Base-by-base conservation (phyloP, 2,888 invertebrate genomes). In the Harpalus rubripes region DNA sequence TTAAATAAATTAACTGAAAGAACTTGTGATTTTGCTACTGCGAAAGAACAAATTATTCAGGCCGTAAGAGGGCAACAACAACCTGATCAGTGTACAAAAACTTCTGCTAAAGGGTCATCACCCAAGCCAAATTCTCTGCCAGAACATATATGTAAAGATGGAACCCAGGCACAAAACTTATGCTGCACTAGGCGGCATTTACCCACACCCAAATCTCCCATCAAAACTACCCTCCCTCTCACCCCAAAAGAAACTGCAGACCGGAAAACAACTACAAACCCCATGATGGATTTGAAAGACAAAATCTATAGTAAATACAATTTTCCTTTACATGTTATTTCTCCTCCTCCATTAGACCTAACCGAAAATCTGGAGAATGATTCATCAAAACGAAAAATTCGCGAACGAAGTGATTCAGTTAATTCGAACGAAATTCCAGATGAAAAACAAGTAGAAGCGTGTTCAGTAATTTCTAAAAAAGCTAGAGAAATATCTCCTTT, bases 401-500 rank as follows among this genome's bases (percentile, higher is more conserved):
- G 84, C 12, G 52, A 63, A 44, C 52, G 79, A 52, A 85, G 68
- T 16, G 84, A 85, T 8, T 85, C 84, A 1, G 84, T 63, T 32
- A 65, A 59, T 41, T 68, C 59, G 5, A 84, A 84, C 15, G 80
- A 85, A 52, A 26, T 41, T 39, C 39, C 68, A 39, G 39, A 15
- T 5, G 79, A 84, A n/a, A 61, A 76, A 44, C 56, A 22, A 18
- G 7, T n/a, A 39, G 81, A 74, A 59, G 26, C 74, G 1, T 68
- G 63, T 26, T 26, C 68, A 10, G 22, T 78, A 89, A 90, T 81
- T 87, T 88, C 16, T 90, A 88, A 86, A 90, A 90, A 88, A 89
- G 90, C 81, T 89, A 89, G 89, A 90, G 90, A 87, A 88, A 88
- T n/a, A 86, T 89, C 56, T 88, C 88, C 18, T 88, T 89, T 65